Conservation (phyloP, 2,797 vertebrate genomes). For the Onychomys arenicola region DNA sequence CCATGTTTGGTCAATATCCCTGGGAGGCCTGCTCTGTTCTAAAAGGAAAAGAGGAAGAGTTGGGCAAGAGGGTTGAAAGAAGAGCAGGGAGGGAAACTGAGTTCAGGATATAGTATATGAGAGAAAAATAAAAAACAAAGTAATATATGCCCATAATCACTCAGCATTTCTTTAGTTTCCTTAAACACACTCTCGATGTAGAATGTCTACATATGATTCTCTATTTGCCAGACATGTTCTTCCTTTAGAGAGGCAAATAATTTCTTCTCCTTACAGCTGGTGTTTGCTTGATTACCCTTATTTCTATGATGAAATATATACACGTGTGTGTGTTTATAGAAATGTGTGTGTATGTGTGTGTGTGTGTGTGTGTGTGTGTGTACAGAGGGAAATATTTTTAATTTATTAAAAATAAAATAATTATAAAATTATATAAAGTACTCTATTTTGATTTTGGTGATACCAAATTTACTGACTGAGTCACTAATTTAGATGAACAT, state of each 20-base stretch:
- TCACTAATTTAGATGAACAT: neutral
- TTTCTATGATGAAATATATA: neutral
- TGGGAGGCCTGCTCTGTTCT: neutral
- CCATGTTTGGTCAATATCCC: neutral
- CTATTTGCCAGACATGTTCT: neutral
- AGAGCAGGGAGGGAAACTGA: neutral
- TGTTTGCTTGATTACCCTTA: neutral
- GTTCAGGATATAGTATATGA: neutral
- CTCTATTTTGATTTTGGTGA: neutral
- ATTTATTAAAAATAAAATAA: neutral
- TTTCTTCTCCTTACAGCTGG: neutral
- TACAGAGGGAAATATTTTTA: neutral
- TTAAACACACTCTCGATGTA: neutral
- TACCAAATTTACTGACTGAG: neutral
- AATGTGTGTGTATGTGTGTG: neutral
- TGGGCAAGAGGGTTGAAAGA: fast-evolving
- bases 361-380: neutral
- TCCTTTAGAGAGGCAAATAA: neutral
- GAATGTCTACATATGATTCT: neutral
- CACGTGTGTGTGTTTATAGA: neutral
- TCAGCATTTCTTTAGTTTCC: neutral
- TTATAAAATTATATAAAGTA: neutral
- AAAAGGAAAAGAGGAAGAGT: neutral
- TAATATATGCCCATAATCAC: too few species aligned
- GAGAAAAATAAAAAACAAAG: neutral